Evolutionary conservation across 2,888 invertebrate genomes (phyloP).

Genomic region (Prosopocoilus inquinatus): DNA sequence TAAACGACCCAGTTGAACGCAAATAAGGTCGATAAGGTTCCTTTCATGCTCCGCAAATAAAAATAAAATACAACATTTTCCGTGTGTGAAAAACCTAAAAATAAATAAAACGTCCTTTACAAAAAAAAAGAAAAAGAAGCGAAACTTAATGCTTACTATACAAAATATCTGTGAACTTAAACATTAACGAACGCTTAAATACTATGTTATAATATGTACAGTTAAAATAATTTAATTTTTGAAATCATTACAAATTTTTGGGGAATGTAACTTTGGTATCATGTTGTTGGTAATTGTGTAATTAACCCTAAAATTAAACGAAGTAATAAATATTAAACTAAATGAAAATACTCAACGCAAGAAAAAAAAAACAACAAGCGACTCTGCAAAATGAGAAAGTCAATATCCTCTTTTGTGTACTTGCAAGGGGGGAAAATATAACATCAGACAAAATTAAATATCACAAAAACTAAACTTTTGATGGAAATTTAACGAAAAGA

Average conservation of each 20-base stretch:
- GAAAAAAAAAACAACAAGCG: slow-evolving; percentile 26
- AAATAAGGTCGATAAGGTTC: no score
- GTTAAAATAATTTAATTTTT: slow-evolving; percentile 42
- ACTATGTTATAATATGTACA: slow-evolving; percentile 44
- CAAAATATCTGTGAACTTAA: slow-evolving; percentile 19
- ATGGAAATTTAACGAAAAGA: slow-evolving; percentile 7
- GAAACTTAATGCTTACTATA: slow-evolving; percentile 19
- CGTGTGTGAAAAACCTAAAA: slow-evolving; percentile 1
- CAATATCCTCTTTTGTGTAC: no score
- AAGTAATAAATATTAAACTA: slow-evolving; percentile 30
- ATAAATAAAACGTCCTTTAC: slow-evolving; percentile 8
- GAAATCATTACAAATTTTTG: slow-evolving; percentile 49
- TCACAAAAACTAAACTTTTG: slow-evolving; percentile 11
- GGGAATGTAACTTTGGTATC: slow-evolving; percentile 77
- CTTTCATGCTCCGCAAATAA: not conserved
- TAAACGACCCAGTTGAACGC: no score
- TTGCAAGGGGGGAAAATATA: no score
- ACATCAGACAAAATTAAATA: not conserved
- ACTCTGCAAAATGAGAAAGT: not conserved
- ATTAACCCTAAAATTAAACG: slow-evolving; percentile 22
- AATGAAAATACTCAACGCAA: slow-evolving; percentile 15
- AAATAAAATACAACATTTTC: not conserved
- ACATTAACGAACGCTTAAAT: slow-evolving; percentile 38
- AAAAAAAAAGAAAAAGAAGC: not conserved
- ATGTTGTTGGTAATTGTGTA: slow-evolving; percentile 49